Percentiles rank a stretch among this genome's conserved stretches.
These are phyloP conservation scores for Mesaphorura yosii DNA, from an alignment of 1,140 invertebrate species.

Conservation along the genomic window DNA sequence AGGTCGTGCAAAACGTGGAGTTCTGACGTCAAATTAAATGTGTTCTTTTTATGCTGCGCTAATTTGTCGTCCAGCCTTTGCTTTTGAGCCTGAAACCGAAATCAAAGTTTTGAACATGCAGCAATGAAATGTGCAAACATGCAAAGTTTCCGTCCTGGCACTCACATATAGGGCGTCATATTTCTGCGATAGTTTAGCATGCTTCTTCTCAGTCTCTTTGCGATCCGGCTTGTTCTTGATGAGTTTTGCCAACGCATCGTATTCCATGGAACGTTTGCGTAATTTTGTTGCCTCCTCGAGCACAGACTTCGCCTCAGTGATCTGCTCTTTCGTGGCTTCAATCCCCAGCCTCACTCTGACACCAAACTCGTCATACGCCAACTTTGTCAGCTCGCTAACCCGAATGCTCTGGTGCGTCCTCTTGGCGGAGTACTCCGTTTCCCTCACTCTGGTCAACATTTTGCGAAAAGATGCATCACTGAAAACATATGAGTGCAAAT, in stretches of 20 bases:
- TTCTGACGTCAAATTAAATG: slow-evolving; percentile 70
- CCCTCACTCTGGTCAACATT: slow-evolving; percentile 62
- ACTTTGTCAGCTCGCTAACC: slow-evolving; percentile 72
- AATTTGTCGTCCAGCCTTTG: slow-evolving; percentile 62
- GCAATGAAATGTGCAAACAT: no score
- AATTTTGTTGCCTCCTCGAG: slow-evolving; percentile 66
- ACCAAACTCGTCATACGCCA: slow-evolving; percentile 69
- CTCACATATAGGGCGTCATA: no score
- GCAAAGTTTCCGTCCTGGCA: no score
- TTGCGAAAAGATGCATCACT: slow-evolving; percentile 52
- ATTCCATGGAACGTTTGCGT: slow-evolving; percentile 78
- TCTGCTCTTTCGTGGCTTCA: slow-evolving; percentile 57
- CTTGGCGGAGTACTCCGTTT: slow-evolving; percentile 76
- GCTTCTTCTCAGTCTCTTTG: slow-evolving; percentile 69
- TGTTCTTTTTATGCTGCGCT: slow-evolving; percentile 70
- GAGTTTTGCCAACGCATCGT: slow-evolving; percentile 79
- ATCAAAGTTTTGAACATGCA: no score
- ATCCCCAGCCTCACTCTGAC: slow-evolving; percentile 64
- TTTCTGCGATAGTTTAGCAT: no score
- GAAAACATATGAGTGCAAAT: slow-evolving; percentile 9
- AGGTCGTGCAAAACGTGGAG: slow-evolving; percentile 35
- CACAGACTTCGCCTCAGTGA: slow-evolving; percentile 60
- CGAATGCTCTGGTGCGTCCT: slow-evolving; percentile 65
- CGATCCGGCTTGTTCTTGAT: slow-evolving; percentile 82
- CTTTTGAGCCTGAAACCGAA: slow-evolving; percentile 56